phyloP scores from a whole-genome alignment of 1,140 invertebrate species.

The Penaeus indicus region DNA sequence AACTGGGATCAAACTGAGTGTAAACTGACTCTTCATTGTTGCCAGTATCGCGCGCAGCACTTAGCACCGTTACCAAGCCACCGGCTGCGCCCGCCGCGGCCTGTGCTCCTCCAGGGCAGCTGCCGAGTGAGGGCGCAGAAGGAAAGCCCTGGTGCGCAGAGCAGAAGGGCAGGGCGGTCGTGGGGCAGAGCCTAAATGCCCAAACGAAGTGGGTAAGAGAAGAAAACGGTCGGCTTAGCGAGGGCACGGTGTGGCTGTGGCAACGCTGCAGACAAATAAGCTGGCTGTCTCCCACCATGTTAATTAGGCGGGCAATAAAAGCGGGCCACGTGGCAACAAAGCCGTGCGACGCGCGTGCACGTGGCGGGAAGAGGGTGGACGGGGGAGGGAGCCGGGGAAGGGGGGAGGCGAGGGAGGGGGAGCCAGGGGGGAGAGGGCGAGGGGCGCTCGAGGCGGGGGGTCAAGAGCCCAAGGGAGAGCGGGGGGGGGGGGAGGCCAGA shows the following conservation, averaged over 20 bases:
- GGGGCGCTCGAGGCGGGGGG: background rate
- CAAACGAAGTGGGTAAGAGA: no score
- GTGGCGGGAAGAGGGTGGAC: slow-evolving; percentile 41
- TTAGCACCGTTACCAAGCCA: no score
- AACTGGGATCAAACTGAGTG: slow-evolving; percentile 13
- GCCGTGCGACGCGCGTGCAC: slow-evolving; percentile 39
- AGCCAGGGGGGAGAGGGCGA: background rate
- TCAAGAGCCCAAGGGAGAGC: background rate
- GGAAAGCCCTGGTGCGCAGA: no score
- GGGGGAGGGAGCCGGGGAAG: background rate
- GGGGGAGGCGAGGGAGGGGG: background rate
- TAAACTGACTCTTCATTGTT: slow-evolving; percentile 23
- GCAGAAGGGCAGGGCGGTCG: no score
- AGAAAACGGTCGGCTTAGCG: no score
- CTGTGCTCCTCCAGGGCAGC: no score
- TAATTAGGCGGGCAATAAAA: slow-evolving; percentile 58
- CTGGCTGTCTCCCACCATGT: slow-evolving; percentile 36
- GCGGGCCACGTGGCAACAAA: slow-evolving; percentile 54
- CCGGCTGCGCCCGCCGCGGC: no score
- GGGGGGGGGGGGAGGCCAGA: background rate
- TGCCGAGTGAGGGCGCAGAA: no score
- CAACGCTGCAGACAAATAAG: background rate
- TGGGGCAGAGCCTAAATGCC: no score
- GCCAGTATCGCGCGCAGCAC: background rate
- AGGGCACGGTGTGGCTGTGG: background rate